Evolutionary conservation across 2,113 vertebrate species (phyloP).

Genomic region (Guaruba guarouba): DNA sequence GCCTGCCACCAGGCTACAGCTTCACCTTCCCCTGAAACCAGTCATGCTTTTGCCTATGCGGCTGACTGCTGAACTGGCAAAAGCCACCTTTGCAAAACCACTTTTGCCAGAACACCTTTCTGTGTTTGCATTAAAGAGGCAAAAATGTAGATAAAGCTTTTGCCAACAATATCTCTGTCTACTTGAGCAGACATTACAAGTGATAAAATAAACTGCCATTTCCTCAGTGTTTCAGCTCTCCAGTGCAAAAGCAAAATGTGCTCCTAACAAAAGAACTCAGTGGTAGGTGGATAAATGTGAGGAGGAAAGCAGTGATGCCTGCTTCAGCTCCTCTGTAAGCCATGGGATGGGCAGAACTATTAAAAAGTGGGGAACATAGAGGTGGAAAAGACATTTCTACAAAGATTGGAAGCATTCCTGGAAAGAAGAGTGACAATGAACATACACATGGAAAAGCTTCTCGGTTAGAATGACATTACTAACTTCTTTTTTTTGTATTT

Average conservation of each 20-base stretch:
- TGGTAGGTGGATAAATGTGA: background rate
- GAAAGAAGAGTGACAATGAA: background rate
- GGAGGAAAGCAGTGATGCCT: background rate
- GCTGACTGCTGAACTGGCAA: background rate
- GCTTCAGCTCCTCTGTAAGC: background rate
- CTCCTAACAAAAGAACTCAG: background rate
- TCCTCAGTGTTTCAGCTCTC: background rate
- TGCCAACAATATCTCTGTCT: background rate
- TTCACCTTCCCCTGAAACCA: background rate
- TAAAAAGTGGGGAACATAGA: background rate
- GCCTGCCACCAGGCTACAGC: background rate
- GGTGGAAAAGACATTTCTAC: background rate
- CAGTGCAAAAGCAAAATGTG: background rate
- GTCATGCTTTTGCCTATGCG: background rate
- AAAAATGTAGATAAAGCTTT: background rate
- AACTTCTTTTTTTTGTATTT: background rate
- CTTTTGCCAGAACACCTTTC: background rate
- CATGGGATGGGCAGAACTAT: background rate
- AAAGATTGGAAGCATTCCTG: background rate
- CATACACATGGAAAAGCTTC: background rate
- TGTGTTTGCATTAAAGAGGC: background rate
- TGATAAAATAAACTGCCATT: constrained; percentile 1
- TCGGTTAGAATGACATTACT: background rate
- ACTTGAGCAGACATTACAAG: background rate
- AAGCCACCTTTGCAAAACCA: background rate